Percentiles rank a stretch among this genome's conserved stretches.
phyloP scores from a whole-genome alignment of 2,888 invertebrate species.

The Brachynemurus nebulosus region DNA sequence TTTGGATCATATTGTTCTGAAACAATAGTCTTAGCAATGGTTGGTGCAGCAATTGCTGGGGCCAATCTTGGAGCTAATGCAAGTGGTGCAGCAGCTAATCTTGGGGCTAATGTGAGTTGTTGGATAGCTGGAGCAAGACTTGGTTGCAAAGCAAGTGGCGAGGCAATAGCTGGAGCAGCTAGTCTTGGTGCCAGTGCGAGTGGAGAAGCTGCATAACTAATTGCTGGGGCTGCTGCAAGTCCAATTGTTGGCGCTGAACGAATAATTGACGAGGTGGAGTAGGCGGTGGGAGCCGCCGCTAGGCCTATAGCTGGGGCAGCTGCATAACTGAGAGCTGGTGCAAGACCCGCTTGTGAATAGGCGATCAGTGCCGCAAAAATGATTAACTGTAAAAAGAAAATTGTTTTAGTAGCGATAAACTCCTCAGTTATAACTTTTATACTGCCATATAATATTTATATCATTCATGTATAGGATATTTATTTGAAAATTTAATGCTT shows the following conservation, averaged over 20 bases:
- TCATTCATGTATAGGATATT: too few relatives aligned
- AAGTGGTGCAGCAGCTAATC: background rate
- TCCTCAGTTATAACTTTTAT: too few relatives aligned
- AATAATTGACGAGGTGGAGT: conserved; percentile 14
- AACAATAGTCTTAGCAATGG: background rate
- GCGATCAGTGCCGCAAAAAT: background rate
- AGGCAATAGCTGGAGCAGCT: background rate
- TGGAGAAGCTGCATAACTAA: background rate
- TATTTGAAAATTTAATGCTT: too few relatives aligned
- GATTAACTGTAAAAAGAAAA: background rate
- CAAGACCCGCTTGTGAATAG: conserved; percentile 1
- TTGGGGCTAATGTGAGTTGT: too few relatives aligned
- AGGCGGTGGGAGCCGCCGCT: conserved; percentile 12
- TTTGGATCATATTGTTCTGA: conserved; percentile 1
- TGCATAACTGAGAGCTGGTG: background rate
- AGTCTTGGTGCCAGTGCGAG: conserved; percentile 4
- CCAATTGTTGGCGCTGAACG: background rate
- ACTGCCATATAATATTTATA: too few relatives aligned
- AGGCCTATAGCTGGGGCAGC: background rate
- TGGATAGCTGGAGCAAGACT: background rate
- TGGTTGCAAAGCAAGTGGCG: background rate
- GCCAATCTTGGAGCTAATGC: background rate
- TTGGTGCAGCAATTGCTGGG: conserved; percentile 6
- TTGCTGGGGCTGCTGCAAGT: conserved; percentile 1
- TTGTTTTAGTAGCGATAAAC: too few relatives aligned